Conservation (phyloP, 1,140 invertebrate genomes). For the Eciton burchellii region DNA sequence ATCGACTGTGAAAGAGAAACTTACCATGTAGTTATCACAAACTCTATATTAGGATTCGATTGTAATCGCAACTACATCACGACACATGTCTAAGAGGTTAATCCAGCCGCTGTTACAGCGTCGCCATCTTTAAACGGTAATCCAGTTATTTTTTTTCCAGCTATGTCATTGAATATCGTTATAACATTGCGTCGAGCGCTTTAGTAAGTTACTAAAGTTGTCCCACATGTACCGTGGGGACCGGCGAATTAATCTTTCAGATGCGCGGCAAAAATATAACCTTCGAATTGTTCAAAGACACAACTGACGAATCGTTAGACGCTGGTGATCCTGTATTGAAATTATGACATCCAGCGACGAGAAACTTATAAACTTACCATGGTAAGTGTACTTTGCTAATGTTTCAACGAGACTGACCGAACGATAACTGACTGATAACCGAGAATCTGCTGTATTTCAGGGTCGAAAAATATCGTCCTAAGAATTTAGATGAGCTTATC, state of each 20-base stretch:
- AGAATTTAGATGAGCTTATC: constrained; percentile 95
- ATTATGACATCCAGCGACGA: constrained; percentile 70
- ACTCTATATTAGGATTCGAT: not conserved
- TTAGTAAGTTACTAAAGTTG: too few relatives aligned
- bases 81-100: too few relatives aligned
- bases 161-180: too few relatives aligned
- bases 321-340: not conserved
- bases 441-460: constrained; percentile 85
- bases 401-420: too few relatives aligned
- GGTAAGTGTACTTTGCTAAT: constrained; percentile 78
- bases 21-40: too few relatives aligned
- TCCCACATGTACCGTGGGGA: too few relatives aligned
- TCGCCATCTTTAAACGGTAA: too few relatives aligned
- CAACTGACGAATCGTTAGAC: not conserved
- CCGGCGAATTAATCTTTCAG: not conserved
- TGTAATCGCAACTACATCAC: too few relatives aligned
- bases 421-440: constrained; percentile 13
- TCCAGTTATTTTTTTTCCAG: too few relatives aligned
- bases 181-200: too few relatives aligned
- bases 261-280: constrained; percentile 25
- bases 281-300: constrained; percentile 7
- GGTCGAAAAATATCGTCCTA: constrained; percentile 99
- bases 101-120: too few relatives aligned
- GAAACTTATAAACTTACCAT: constrained; percentile 85
- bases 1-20: constrained; percentile 2